Conservation (phyloP, 2,113 vertebrate species). For the Lepus europaeus region DNA sequence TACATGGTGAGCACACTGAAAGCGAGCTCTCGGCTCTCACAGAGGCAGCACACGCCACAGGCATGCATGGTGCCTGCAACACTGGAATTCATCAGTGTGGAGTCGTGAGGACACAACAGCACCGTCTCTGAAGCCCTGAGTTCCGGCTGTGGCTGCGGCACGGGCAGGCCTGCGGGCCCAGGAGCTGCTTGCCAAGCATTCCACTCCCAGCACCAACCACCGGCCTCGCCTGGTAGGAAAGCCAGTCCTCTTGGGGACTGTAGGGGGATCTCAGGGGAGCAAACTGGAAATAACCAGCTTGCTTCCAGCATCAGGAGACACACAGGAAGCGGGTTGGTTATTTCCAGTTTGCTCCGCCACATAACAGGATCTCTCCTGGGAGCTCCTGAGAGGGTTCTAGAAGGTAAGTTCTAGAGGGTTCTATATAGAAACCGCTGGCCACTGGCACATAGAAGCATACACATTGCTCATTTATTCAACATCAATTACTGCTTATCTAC, state of each 20-base stretch:
- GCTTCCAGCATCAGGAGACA: background rate
- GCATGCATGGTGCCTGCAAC: background rate
- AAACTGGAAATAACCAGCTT: background rate
- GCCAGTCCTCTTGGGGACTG: background rate
- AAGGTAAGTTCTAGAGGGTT: too few relatives aligned
- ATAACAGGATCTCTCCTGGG: background rate
- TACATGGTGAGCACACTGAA: background rate
- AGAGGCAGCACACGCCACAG: background rate
- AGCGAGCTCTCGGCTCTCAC: background rate
- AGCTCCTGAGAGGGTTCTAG: background rate
- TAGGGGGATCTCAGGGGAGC: background rate
- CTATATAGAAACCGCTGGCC: background rate
- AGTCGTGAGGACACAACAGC: background rate
- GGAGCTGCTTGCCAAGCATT: background rate
- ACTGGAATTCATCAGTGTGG: background rate
- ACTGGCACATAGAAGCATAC: background rate
- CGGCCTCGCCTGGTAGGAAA: background rate
- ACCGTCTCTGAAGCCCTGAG: too few relatives aligned
- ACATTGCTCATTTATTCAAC: background rate
- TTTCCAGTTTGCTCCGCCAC: background rate
- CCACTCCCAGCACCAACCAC: rapidly evolving
- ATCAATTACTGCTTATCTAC: background rate
- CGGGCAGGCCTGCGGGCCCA: background rate
- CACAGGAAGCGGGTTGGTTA: background rate
- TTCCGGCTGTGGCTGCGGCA: background rate